Conservation (phyloP, 1,140 invertebrate genomes). For the Bombus vancouverensis region DNA sequence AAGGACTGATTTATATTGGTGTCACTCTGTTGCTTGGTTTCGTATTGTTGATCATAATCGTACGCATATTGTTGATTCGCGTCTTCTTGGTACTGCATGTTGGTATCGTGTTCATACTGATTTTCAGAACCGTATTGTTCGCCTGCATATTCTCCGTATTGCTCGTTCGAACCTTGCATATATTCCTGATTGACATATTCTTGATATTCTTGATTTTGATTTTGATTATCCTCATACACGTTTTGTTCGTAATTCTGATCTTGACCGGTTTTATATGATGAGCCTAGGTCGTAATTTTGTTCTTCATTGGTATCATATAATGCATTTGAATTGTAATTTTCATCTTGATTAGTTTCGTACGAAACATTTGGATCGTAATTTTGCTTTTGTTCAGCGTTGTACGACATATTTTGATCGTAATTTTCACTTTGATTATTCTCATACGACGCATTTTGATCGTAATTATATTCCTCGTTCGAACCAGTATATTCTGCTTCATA, state of each 20-base stretch:
- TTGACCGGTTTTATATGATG: constrained; percentile 23
- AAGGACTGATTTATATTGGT: constrained; percentile 5
- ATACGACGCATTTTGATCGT: constrained; percentile 35
- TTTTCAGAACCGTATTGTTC: constrained; percentile 51
- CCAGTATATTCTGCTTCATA: constrained; percentile 28
- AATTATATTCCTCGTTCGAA: constrained; percentile 56
- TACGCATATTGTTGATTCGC: constrained; percentile 53
- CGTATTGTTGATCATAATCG: constrained; percentile 48
- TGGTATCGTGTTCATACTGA: constrained; percentile 51
- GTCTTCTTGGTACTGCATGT: constrained; percentile 42
- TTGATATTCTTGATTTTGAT: constrained; percentile 33
- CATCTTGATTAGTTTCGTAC: constrained; percentile 33
- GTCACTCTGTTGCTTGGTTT: constrained; percentile 32
- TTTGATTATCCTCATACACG: background rate
- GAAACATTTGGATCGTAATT: constrained; percentile 19
- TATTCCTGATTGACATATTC: constrained; percentile 38
- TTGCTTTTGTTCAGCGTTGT: background rate
- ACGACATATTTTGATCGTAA: constrained; percentile 29
- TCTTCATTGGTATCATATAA: background rate
- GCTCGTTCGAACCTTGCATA: constrained; percentile 16
- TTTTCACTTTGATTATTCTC: background rate
- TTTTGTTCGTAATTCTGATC: constrained; percentile 28
- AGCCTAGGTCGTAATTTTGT: constrained; percentile 13
- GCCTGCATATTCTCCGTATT: constrained; percentile 46
- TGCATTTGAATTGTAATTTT: constrained; percentile 23